Conservation (phyloP, 1,140 invertebrate genomes). For the Macrostomum lignano region DNA sequence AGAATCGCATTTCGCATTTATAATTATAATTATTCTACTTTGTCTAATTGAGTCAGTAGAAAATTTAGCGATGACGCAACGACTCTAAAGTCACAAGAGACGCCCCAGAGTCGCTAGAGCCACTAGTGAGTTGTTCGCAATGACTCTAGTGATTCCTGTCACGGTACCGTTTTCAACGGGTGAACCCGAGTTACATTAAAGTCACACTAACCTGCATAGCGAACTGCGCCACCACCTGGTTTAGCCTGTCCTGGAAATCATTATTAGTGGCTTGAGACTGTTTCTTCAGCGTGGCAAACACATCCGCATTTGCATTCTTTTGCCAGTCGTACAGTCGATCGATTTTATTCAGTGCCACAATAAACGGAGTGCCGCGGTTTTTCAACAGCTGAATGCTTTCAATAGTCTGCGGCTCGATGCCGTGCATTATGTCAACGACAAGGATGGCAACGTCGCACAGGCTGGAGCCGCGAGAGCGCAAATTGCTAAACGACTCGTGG, state of each 20-base stretch:
- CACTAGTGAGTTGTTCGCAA: conserved; percentile 1
- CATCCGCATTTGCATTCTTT: conserved; percentile 54
- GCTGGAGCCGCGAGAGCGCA: conserved; percentile 77
- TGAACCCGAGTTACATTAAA: conserved; percentile 2
- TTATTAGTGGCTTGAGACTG: conserved; percentile 59
- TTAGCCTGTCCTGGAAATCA: conserved; percentile 67
- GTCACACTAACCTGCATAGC: conserved; percentile 43
- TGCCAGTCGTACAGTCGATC: conserved; percentile 65
- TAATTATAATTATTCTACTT: too few species aligned
- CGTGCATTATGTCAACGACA: conserved; percentile 99
- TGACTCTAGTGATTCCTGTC: background rate
- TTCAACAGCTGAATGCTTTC: conserved; percentile 86
- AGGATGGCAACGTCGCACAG: conserved; percentile 97
- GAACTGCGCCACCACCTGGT: conserved; percentile 65
- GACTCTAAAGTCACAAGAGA: too few species aligned
- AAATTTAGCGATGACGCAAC: too few species aligned
- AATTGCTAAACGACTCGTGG: conserved; percentile 95
- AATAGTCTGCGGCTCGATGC: conserved; percentile 86
- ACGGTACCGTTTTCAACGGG: background rate
- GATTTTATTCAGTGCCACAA: conserved; percentile 90
- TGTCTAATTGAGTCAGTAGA: too few species aligned
- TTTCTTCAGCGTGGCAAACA: conserved; percentile 51
- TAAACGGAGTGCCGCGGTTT: conserved; percentile 72
- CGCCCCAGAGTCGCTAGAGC: conserved; percentile 4
- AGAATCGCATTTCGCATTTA: too few species aligned